Evolutionary conservation across 2,797 vertebrate genomes (phyloP), one percentile per base, ranked within the genome.

Genomic region (Coranthus polyacanthus): DNA sequence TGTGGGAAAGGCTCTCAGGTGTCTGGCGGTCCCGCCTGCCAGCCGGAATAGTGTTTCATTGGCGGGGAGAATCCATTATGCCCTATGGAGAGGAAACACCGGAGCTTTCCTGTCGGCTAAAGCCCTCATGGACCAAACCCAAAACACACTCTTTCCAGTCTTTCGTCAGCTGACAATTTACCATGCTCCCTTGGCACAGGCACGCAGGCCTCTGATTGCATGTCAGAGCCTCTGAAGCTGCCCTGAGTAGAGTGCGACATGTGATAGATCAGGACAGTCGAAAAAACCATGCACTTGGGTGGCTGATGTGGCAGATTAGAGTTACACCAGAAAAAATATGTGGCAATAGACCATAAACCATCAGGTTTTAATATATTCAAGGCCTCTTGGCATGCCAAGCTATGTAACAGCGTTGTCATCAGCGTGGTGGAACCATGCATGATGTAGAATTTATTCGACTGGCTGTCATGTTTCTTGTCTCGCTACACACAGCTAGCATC

Each of bases 51-150:
- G 45, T 79, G 67, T 92, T 93, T 93, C 90, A 94, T 89, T 88
- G 87, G 87, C 87, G 87, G 68, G 83, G 92, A 92, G 89, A 94
- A 94, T 94, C 90, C 91, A 93, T 94, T 94, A 91, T 83, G 67
- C 59, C 82, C 80, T 82, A 60, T 81, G 85, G 77, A 88, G 84
- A 89, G 86, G 82, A 90, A 89, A 90, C 80, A 85, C 87, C 70
- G 73, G 79, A 83, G 84, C 90, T 86, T 91, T 92, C 88, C 89
- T 88, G 79, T 88, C 75, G 85, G 79, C 80, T 65, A 49, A 81
- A 84, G 75, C 67, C 76, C 79, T 63, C 29, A 24, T 45, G 7
- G 75, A 77, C 78, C 81, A 83, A 88, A 89, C 85, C 67, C 83
- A 78, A 91, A 90, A 88, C 88, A 76, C 72, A 65, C 68, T 88